A percentile compares a stretch with the other conserved stretches of the same genome.
Conservation (phyloP, 2,113 vertebrate genomes). For the Nycticebus coucang region DNA sequence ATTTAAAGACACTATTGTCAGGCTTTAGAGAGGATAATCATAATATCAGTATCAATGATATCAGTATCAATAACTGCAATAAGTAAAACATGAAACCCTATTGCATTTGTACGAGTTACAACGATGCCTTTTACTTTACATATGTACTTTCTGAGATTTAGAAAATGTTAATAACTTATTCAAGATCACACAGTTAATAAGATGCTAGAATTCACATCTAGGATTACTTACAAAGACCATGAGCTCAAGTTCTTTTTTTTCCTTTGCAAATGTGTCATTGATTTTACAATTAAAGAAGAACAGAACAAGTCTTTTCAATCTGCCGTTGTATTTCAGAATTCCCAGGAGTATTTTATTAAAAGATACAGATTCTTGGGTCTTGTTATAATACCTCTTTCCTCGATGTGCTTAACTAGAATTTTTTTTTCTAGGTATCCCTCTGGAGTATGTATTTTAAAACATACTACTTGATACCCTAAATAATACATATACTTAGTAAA, state of each 20-base stretch:
- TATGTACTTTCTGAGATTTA: background rate
- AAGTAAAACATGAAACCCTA: background rate
- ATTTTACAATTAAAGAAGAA: background rate
- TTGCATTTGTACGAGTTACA: background rate
- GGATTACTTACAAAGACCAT: background rate
- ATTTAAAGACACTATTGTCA: background rate
- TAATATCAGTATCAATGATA: background rate
- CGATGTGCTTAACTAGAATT: background rate
- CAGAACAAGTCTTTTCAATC: background rate
- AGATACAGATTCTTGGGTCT: background rate
- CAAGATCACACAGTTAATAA: background rate
- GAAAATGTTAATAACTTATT: background rate
- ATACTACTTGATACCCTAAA: background rate
- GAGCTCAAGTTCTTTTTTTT: background rate
- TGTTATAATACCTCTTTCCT: background rate
- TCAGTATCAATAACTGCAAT: background rate
- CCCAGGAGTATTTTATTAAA: background rate
- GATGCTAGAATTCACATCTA: background rate
- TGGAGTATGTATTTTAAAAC: background rate
- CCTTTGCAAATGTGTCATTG: background rate
- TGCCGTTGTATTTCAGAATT: constrained; percentile 11
- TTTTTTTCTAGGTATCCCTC: background rate
- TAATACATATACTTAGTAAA: background rate
- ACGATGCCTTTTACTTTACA: background rate
- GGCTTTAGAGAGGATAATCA: background rate